These are phyloP conservation scores for Cryptocephalus moraei DNA, from an alignment of 2,888 invertebrate species.

Conservation along the genomic window DNA sequence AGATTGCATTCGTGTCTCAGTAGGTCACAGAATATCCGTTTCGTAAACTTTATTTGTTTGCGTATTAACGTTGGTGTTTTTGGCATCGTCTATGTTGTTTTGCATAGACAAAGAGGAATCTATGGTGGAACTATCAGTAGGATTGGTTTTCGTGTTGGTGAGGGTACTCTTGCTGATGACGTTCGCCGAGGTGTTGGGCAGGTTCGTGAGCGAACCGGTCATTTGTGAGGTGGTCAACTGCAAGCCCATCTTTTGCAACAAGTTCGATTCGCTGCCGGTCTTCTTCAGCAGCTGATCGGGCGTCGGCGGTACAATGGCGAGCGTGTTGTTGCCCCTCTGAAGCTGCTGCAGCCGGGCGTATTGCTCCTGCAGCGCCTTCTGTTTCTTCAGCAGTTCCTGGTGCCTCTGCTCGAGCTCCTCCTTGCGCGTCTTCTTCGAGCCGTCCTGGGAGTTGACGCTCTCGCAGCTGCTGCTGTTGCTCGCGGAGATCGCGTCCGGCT, in stretches of 20 bases:
- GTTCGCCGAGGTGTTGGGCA: conserved; percentile 33
- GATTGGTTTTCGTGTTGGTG: conserved; percentile 21
- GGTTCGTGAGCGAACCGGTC: conserved; percentile 53
- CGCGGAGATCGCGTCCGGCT: conserved; percentile 37
- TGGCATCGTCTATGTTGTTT: conserved; percentile 24
- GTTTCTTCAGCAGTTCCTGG: conserved; percentile 79
- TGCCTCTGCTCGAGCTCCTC: conserved; percentile 77
- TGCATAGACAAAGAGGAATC: conserved; percentile 17
- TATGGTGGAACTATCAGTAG: too few relatives aligned
- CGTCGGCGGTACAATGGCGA: conserved; percentile 51
- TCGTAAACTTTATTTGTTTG: conserved; percentile 74
- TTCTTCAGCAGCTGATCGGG: conserved; percentile 61
- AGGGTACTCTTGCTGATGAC: conserved; percentile 22
- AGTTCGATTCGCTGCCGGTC: conserved; percentile 80
- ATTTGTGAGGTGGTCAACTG: conserved; percentile 46
- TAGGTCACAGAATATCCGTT: conserved; percentile 85
- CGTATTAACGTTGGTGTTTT: conserved; percentile 30
- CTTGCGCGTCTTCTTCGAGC: conserved; percentile 53
- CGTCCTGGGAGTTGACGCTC: conserved; percentile 65
- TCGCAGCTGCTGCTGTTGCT: conserved; percentile 67
- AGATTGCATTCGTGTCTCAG: conserved; percentile 18
- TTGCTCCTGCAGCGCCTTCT: conserved; percentile 82
- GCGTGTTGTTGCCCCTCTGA: conserved; percentile 63
- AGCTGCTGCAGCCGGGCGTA: conserved; percentile 82
- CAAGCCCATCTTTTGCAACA: conserved; percentile 73